Percentiles rank a stretch among this genome's conserved stretches.
These are phyloP conservation scores for Napeogenes sylphis DNA, from an alignment of 2,888 invertebrate genomes.

Conservation along the genomic window DNA sequence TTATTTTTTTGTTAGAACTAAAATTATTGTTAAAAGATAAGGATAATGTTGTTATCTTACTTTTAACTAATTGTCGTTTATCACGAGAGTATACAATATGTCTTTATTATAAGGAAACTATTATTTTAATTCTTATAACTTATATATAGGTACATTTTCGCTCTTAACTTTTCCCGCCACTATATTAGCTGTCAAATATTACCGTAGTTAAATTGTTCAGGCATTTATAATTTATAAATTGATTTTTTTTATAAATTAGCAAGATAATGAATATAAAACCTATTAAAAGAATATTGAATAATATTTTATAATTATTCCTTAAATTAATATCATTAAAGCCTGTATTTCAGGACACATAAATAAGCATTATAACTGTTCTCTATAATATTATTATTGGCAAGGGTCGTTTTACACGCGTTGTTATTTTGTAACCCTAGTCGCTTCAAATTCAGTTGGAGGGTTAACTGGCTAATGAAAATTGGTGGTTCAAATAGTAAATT, in stretches of 20 bases:
- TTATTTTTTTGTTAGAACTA: slow-evolving; percentile 18
- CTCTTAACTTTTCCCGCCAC: too few species aligned
- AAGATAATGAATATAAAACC: background rate
- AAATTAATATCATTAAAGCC: too few species aligned
- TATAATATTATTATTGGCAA: too few species aligned
- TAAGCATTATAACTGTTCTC: too few species aligned
- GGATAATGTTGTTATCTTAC: slow-evolving; percentile 13
- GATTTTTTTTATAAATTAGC: background rate
- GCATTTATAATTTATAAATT: too few species aligned
- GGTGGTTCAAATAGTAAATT: background rate
- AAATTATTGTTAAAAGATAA: slow-evolving; percentile 23
- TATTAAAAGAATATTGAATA: too few species aligned
- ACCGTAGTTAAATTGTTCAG: background rate
- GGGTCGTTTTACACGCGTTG: slow-evolving; percentile 22
- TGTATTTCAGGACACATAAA: too few species aligned
- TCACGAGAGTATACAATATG: background rate
- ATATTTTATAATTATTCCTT: too few species aligned
- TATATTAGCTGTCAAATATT: background rate
- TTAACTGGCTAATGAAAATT: slow-evolving; percentile 12
- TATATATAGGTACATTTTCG: too few species aligned
- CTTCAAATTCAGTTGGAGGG: slow-evolving; percentile 16
- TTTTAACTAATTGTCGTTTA: slow-evolving; percentile 19
- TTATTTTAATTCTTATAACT: too few species aligned
- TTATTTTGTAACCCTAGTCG: slow-evolving; percentile 40
- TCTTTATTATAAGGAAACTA: too few species aligned